Evolutionary conservation across 1,140 invertebrate species (phyloP).

Genomic region (Monochamus saltuarius): DNA sequence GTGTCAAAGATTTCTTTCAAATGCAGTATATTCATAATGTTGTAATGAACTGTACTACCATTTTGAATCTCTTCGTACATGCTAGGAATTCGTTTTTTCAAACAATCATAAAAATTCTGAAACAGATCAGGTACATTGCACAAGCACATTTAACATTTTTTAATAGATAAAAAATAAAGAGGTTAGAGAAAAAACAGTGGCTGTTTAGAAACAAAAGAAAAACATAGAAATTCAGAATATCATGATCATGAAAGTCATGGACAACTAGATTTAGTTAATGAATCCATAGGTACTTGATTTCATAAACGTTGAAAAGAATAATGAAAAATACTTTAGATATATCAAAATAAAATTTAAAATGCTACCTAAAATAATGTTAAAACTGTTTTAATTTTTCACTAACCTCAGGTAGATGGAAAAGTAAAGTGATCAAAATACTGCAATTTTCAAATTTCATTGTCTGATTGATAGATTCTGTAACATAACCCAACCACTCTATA

Average conservation of each 20-base stretch:
- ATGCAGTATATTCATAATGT: constrained; percentile 72
- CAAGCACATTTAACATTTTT: no score
- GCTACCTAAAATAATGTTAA: no score
- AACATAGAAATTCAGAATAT: no score
- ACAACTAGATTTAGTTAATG: no score
- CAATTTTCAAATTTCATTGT: constrained; percentile 77
- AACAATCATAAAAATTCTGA: constrained; percentile 69
- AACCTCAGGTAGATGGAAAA: constrained; percentile 70
- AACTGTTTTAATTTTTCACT: constrained; percentile 7
- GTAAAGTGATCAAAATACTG: constrained; percentile 69
- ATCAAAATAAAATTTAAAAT: no score
- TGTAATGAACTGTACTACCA: constrained; percentile 72
- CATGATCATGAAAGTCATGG: no score
- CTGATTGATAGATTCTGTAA: constrained; percentile 77
- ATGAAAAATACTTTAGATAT: no score
- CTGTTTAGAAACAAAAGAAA: constrained; percentile 13
- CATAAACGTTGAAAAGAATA: no score
- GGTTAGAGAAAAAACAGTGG: no score
- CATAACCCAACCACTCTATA: constrained; percentile 69
- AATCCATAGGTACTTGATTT: no score
- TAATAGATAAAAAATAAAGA: no score
- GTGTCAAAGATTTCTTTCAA: constrained; percentile 78
- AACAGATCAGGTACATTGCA: constrained; percentile 21
- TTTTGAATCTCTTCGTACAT: constrained; percentile 63
- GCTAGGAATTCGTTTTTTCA: constrained; percentile 69